phyloP scores from a whole-genome alignment of 2,113 vertebrate genomes.

The Eira barbara region DNA sequence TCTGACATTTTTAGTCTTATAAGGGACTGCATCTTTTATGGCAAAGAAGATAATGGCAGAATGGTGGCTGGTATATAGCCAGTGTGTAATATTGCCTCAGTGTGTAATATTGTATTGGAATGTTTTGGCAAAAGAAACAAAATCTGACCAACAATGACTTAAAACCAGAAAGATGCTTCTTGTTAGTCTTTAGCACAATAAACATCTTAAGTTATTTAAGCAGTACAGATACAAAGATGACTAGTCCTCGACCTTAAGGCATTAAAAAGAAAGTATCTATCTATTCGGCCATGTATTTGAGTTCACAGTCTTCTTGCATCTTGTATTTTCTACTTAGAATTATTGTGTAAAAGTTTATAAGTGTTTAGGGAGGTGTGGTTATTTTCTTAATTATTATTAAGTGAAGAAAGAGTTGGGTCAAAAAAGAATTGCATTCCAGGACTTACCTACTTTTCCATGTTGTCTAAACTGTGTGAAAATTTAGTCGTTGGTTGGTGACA shows the following conservation, averaged over 20 bases:
- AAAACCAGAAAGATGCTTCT: neutral
- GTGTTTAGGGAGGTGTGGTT: neutral
- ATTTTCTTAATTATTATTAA: slow-evolving; percentile 6
- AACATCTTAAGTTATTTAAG: neutral
- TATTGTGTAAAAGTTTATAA: neutral
- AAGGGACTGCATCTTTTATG: neutral
- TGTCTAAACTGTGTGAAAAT: slow-evolving; percentile 31
- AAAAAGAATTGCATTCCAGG: neutral
- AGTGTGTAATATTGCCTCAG: no score
- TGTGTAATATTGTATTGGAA: neutral
- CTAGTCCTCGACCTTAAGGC: neutral
- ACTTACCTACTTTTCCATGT: neutral
- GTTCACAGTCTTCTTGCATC: neutral
- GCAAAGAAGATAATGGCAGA: neutral
- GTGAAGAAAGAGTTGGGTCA: neutral
- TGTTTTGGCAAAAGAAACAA: neutral
- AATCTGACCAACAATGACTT: neutral
- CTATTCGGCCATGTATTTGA: neutral
- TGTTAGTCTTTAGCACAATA: neutral
- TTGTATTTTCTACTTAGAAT: slow-evolving; percentile 26
- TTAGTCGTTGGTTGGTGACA: neutral
- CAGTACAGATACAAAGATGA: neutral
- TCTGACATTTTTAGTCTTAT: neutral
- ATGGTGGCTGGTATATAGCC: neutral
- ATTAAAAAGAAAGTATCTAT: neutral